These are phyloP conservation scores for Oceanodroma leucorhoa DNA, from an alignment of 2,797 vertebrate species.

Conservation along the genomic window DNA sequence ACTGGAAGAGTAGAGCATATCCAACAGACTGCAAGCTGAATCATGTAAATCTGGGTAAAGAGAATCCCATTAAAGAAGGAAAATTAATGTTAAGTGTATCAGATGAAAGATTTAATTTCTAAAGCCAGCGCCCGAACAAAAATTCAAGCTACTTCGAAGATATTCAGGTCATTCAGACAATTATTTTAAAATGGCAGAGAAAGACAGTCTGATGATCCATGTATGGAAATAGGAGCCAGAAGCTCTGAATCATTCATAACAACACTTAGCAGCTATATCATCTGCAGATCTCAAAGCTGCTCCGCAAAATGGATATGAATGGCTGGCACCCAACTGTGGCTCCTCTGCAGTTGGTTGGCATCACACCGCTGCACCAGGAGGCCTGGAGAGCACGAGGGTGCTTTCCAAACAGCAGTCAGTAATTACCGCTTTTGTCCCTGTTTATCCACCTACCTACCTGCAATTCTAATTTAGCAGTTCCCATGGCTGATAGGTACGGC, in stretches of 20 bases:
- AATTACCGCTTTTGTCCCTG: background rate
- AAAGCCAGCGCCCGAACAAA: background rate
- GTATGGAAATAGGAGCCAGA: background rate
- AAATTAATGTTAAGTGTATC: slow-evolving; percentile 13
- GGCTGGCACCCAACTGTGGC: slow-evolving; percentile 22
- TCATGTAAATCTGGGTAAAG: slow-evolving; percentile 15
- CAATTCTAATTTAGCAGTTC: background rate
- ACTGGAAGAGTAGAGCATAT: background rate
- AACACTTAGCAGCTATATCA: slow-evolving; percentile 36
- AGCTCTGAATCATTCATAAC: slow-evolving; percentile 57
- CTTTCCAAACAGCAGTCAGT: slow-evolving; percentile 22
- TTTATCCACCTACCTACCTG: slow-evolving; percentile 32
- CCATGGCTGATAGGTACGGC: background rate
- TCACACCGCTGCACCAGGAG: background rate
- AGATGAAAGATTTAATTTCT: slow-evolving; percentile 23
- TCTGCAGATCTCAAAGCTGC: slow-evolving; percentile 37
- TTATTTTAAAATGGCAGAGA: slow-evolving; percentile 30
- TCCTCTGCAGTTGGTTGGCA: slow-evolving; percentile 34
- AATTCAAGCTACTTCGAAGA: slow-evolving; percentile 20
- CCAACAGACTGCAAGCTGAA: slow-evolving; percentile 24
- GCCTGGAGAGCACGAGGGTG: slow-evolving; percentile 26
- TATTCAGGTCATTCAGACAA: slow-evolving; percentile 20
- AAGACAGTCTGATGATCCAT: slow-evolving; percentile 16
- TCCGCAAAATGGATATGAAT: slow-evolving; percentile 43
- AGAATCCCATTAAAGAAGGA: slow-evolving; percentile 20